A percentile compares a stretch with the other conserved stretches of the same genome.
These are phyloP conservation scores for Atrina japonica DNA, from an alignment of 2,888 invertebrate species.

Conservation along the genomic window DNA sequence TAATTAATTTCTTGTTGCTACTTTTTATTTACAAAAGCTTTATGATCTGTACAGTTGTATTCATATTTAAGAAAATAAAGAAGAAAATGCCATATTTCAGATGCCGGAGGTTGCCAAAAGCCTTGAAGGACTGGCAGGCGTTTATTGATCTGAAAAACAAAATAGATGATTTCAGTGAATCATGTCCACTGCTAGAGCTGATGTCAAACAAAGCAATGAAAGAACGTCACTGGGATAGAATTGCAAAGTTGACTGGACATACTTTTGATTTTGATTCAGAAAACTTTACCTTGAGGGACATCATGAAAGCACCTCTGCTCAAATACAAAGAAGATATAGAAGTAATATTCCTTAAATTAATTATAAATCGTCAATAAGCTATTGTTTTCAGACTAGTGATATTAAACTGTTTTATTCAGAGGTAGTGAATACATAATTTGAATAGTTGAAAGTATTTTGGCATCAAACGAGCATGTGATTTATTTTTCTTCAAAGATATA, in stretches of 20 bases:
- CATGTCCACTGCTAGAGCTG: slow-evolving; percentile 90
- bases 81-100: too few species aligned
- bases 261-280: slow-evolving; percentile 90
- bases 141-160: slow-evolving; percentile 91
- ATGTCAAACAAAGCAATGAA: slow-evolving; percentile 95
- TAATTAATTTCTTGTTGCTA: too few species aligned
- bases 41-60: too few species aligned
- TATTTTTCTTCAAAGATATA: too few species aligned
- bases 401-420: too few species aligned
- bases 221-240: slow-evolving; percentile 88
- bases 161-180: slow-evolving; percentile 94
- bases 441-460: too few species aligned
- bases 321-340: slow-evolving; percentile 93
- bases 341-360: slow-evolving; percentile 80
- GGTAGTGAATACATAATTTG: too few species aligned
- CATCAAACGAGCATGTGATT: too few species aligned
- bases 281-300: slow-evolving; percentile 88
- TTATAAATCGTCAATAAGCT: too few species aligned
- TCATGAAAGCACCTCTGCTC: slow-evolving; percentile 92
- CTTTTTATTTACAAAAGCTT: too few species aligned
- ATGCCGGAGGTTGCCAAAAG: slow-evolving; percentile 91
- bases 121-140: slow-evolving; percentile 93
- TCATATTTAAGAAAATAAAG: too few species aligned
- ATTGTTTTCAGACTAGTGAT: too few species aligned
- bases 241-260: slow-evolving; percentile 84